Evolutionary conservation across 2,797 vertebrate genomes (phyloP), one percentile per base, ranked within the genome.

Genomic region (Dermochelys coriacea): DNA sequence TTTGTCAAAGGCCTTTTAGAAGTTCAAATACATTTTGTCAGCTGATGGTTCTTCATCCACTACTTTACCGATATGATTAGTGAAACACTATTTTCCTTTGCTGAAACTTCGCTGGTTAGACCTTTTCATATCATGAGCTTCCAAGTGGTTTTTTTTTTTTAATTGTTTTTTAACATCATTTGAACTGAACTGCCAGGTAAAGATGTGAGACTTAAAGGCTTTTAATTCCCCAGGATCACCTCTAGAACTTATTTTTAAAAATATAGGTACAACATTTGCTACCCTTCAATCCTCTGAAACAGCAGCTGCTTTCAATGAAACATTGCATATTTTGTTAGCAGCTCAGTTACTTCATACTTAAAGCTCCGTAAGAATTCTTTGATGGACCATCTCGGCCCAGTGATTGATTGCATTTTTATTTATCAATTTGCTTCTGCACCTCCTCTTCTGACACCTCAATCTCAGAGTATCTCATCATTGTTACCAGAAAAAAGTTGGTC

Each of bases 81-180:
- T 12, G 7, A 77, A 37, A 71, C 45, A 14, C 23, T 50, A 3
- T 11, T 31, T 47, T 81, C 52, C 50, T 16, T 15, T 1, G 3
- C 79, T 49, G 49, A 5, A 3, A 16, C 45, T 54, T 55, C 4
- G 51, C 50, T 37, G 12, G 15, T 6, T 23, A 31, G 54, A 86
- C 31, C 3, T 0, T 34, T 61, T 1, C 25, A 34, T 11, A 5
- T 29, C 31, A 27, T 8, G 41, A 37, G 0, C 0, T 1, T 5
- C 21, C 64, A 52, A 6, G 37, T 2, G 5, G 0, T 0, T 1
- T 5, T n/a, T 25, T n/a, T 25, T 2, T 75, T 27, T 25, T 2
- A 55, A 25, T 52, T 25, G 31, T 8, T 50, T 7, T 80, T 3
- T 52, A 81, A 84, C 3, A 15, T 5, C 12, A 16, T 47, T 84